Conservation (phyloP, 2,797 vertebrate genomes). For the Hapalemur alaotrensis region DNA sequence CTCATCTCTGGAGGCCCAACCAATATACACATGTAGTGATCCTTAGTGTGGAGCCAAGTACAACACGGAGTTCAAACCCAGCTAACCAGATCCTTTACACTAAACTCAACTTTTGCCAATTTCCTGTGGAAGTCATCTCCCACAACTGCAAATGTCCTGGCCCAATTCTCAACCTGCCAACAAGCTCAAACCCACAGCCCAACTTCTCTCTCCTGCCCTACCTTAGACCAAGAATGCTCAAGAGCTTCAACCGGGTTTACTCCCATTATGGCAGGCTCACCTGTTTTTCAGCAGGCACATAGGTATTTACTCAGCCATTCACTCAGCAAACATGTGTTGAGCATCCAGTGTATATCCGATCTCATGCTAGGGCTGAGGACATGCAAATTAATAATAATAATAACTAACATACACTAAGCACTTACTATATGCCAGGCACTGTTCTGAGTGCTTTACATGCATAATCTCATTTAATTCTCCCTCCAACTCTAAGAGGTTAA, state of each 20-base stretch:
- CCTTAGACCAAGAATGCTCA: not conserved
- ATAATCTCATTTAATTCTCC: slow-evolving; percentile 2
- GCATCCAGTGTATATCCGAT: not conserved
- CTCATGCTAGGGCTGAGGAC: not conserved
- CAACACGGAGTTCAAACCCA: not conserved
- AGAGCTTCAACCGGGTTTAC: not conserved
- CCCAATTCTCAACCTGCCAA: not conserved
- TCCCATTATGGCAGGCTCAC: not conserved
- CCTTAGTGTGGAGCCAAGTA: not conserved
- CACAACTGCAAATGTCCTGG: not conserved
- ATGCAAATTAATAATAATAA: not conserved
- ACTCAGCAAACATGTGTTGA: not conserved
- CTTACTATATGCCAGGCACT: not conserved
- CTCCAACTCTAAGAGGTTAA: not conserved
- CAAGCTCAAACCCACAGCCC: not conserved
- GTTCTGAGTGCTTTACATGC: not conserved
- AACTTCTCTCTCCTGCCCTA: not conserved
- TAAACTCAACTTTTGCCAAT: not conserved
- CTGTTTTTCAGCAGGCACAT: not conserved
- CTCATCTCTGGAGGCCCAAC: not conserved
- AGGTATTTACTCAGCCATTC: not conserved
- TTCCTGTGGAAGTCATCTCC: not conserved
- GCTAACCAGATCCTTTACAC: not conserved
- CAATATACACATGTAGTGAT: not conserved
- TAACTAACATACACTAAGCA: not conserved